A percentile compares a stretch with the other conserved stretches of the same genome.
Evolutionary conservation across 2,797 vertebrate species (phyloP).

Genomic region (Neomorphus geoffroyi): DNA sequence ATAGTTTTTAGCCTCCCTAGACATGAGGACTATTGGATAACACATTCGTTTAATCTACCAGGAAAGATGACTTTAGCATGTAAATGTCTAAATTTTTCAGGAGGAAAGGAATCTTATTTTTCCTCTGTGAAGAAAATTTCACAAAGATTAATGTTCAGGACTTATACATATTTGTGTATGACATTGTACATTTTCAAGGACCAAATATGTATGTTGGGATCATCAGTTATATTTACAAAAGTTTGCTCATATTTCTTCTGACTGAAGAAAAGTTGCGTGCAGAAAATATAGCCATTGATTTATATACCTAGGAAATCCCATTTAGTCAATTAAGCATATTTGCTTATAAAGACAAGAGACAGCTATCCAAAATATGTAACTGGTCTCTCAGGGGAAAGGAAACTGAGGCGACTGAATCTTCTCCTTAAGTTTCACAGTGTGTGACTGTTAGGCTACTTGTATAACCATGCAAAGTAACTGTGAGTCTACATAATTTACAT

Average conservation of each 20-base stretch:
- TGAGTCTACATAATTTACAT: not conserved
- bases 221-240: not conserved
- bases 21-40: not conserved
- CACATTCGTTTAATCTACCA: slow-evolving; percentile 7
- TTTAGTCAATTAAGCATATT: not conserved
- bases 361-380: not conserved
- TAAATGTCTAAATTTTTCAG: not conserved
- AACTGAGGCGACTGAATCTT: not conserved
- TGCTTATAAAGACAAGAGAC: not conserved
- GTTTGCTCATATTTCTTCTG: not conserved
- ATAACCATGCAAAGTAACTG: not conserved
- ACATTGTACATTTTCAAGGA: not conserved
- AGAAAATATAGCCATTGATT: not conserved
- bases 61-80: not conserved
- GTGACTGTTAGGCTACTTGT: not conserved
- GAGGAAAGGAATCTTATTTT: not conserved
- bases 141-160: not conserved
- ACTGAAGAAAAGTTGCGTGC: not conserved
- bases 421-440: not conserved
- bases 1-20: not conserved
- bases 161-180: not conserved
- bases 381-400: not conserved
- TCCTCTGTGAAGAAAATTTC: not conserved
- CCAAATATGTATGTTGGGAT: not conserved
- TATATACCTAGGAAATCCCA: not conserved